These are phyloP conservation scores for Acrocyrtus sp. DNA, from an alignment of 2,888 invertebrate species.

Conservation along the genomic window DNA sequence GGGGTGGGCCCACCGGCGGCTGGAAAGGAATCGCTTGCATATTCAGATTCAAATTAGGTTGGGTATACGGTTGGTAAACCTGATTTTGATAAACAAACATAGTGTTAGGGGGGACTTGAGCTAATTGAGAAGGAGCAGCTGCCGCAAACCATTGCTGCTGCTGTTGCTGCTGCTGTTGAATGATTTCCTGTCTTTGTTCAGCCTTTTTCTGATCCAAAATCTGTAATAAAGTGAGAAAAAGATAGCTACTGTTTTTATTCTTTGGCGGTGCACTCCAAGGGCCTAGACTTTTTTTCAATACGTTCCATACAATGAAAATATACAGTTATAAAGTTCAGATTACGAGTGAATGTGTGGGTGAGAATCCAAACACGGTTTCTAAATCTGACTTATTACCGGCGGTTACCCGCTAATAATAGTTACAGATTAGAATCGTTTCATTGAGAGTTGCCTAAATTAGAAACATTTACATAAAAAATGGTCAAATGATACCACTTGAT, in stretches of 20 bases:
- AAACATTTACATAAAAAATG: too few species aligned
- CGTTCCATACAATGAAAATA: constrained; percentile 3
- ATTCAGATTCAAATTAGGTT: constrained; percentile 59
- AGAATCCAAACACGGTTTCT: too few species aligned
- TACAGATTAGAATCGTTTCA: too few species aligned
- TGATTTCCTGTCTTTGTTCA: constrained; percentile 54
- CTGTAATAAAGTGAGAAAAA: constrained; percentile 31
- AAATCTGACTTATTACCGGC: too few species aligned
- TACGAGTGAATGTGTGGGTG: too few species aligned
- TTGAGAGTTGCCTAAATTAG: too few species aligned
- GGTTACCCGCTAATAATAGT: too few species aligned
- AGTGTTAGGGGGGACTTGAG: constrained; percentile 62
- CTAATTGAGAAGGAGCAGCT: constrained; percentile 60
- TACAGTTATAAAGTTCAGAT: constrained; percentile 1
- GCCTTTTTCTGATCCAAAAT: constrained; percentile 62
- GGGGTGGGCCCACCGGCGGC: constrained; percentile 50
- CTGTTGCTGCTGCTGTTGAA: constrained; percentile 54
- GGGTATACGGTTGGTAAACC: constrained; percentile 61
- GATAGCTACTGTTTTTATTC: not conserved
- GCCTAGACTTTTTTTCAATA: too few species aligned
- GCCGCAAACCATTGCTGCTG: constrained; percentile 54
- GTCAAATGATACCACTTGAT: too few species aligned
- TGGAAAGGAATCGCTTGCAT: constrained; percentile 60
- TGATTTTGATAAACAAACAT: constrained; percentile 63
- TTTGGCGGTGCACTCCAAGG: not conserved